These are phyloP conservation scores for Aproaerema taeniolella DNA, from an alignment of 2,888 invertebrate genomes.

Conservation along the genomic window DNA sequence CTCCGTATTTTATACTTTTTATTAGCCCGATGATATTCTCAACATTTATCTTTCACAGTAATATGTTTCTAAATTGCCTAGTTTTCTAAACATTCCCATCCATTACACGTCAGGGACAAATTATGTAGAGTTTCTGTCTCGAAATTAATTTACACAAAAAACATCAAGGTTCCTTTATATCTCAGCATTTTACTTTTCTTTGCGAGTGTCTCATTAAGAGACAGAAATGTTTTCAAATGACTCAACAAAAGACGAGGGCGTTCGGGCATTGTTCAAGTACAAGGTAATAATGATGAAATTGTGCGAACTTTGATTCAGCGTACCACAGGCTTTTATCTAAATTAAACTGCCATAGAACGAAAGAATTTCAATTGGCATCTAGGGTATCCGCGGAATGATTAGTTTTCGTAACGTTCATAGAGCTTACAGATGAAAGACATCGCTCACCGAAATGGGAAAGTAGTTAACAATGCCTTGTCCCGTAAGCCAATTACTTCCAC, in stretches of 20 bases:
- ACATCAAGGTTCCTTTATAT: too few species aligned
- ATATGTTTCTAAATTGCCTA: too few species aligned
- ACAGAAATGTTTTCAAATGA: too few species aligned
- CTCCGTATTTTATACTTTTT: too few species aligned
- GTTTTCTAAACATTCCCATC: too few species aligned
- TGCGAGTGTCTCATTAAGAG: too few species aligned
- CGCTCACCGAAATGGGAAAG: not conserved
- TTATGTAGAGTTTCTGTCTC: too few species aligned
- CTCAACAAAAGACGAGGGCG: conserved; percentile 12
- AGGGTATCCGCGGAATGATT: conserved; percentile 12
- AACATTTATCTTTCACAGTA: too few species aligned
- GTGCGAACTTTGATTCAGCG: conserved; percentile 15
- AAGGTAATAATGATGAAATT: conserved; percentile 14
- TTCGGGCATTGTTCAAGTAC: conserved; percentile 16
- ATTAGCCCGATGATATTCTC: too few species aligned
- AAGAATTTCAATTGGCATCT: conserved; percentile 17
- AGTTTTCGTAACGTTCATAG: conserved; percentile 9
- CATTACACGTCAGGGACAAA: too few species aligned
- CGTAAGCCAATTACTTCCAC: not conserved
- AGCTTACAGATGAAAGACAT: conserved; percentile 6
- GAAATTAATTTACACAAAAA: too few species aligned
- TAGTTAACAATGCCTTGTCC: not conserved
- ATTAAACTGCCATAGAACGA: conserved; percentile 19
- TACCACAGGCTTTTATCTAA: conserved; percentile 16
- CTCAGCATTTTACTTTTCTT: too few species aligned